phyloP scores from a whole-genome alignment of 2,888 invertebrate species.

The Anthrax anthrax region DNA sequence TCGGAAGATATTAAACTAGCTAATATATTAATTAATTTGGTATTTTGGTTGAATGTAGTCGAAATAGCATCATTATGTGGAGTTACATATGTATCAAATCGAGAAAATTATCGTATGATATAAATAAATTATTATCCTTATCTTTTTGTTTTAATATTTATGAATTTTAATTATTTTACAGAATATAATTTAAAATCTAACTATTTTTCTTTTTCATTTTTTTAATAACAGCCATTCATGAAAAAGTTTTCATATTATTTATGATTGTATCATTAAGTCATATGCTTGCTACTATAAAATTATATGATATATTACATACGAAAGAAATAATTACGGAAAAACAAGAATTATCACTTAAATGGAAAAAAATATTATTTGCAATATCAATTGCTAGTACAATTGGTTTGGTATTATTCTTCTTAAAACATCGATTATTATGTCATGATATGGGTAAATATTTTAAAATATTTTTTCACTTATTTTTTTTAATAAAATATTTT shows the following conservation, averaged over 20 bases:
- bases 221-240: slow-evolving; percentile 56
- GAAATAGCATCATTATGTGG: slow-evolving; percentile 79
- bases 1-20: slow-evolving; percentile 31
- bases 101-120: slow-evolving; percentile 87
- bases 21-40: slow-evolving; percentile 49
- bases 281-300: slow-evolving; percentile 61
- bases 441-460: slow-evolving; percentile 66
- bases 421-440: slow-evolving; percentile 77
- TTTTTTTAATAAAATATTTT: neutral
- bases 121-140: neutral
- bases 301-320: slow-evolving; percentile 31
- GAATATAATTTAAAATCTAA: too few species aligned
- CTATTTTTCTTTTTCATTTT: neutral
- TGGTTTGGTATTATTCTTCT: slow-evolving; percentile 75
- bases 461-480: slow-evolving; percentile 2
- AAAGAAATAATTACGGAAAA: slow-evolving; percentile 25
- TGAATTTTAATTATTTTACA: neutral
- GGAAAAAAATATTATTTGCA: slow-evolving; percentile 62
- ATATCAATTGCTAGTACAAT: slow-evolving; percentile 64
- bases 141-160: neutral
- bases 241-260: slow-evolving; percentile 82
- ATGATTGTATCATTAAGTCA: slow-evolving; percentile 72
- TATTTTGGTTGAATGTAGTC: slow-evolving; percentile 70
- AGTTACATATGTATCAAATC: slow-evolving; percentile 85
- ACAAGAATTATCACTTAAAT: slow-evolving; percentile 39